Evolutionary conservation across 2,113 vertebrate genomes (phyloP), one percentile per base, ranked within the genome.

Genomic region (Galbula dea): DNA sequence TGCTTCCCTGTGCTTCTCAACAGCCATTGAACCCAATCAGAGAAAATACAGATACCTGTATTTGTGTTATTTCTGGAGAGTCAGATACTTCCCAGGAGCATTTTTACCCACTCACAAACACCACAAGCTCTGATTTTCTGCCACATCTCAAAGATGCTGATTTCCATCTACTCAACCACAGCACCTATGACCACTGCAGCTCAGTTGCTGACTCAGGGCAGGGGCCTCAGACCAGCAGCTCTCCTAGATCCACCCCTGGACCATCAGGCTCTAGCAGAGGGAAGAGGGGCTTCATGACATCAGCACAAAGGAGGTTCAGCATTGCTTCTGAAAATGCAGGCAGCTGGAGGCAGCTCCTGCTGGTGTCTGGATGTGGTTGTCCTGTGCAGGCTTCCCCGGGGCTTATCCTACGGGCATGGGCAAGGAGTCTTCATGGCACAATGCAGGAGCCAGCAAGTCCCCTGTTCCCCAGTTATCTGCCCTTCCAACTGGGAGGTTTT

Each of bases 131-230:
- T 10, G n/a, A 69, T 66, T 46, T 89, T 65, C 69, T 24, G 32
- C n/a, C 32, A 46, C 2, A 1, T 61, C 41, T 80, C 43, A 63
- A 34, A 62, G 41, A 34, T 3, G 32, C 29, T 39, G 1, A 3
- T 51, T 58, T 61, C 66, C 46, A 86, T 30, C 36, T 27, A 12
- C 32, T 59, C 83, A 73, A 4, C 6, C 49, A 22, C 48, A 88
- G 75, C 65, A 67, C 55, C 45, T 49, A 78, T 23, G 24, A 6
- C 3, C 4, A 11, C 58, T 59, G 32, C 19, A 78, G 39, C 66
- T 78, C 23, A 1, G 37, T 7, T 1, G 1, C 22, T 49, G 61
- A 41, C 55, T 19, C 0, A 0, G 34, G 12, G 8, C 4, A 5
- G n/a, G 63, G 24, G 9, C 55, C 49, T 65, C 59, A 26, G 59